phyloP scores from a whole-genome alignment of 2,113 vertebrate genomes.

The Pseudolaguvia tuberculata region DNA sequence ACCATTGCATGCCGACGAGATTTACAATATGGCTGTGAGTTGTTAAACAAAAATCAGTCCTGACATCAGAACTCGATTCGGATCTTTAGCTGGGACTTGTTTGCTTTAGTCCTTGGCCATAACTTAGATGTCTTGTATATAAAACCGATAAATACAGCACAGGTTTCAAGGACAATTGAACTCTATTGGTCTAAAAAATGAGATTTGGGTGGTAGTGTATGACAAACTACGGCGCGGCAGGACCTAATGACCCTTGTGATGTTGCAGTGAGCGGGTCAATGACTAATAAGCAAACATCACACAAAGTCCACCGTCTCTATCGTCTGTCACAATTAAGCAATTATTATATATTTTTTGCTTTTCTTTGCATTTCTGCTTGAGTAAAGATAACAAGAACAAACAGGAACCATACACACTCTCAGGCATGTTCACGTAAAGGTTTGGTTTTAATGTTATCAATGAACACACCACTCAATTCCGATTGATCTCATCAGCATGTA shows the following conservation, averaged over 20 bases:
- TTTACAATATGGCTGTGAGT: not conserved
- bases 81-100: not conserved
- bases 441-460: not conserved
- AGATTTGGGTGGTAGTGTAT: constrained; percentile 53
- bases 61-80: not conserved
- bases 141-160: constrained; percentile 34
- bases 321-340: constrained; percentile 52
- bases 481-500: not conserved
- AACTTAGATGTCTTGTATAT: constrained; percentile 41
- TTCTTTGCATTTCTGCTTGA: constrained; percentile 2
- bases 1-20: not conserved
- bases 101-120: constrained; percentile 8
- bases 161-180: constrained; percentile 61
- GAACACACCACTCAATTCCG: not conserved
- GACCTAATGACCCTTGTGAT: constrained; percentile 60
- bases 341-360: constrained; percentile 7
- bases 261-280: constrained; percentile 52
- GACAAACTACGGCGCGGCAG: constrained; percentile 47
- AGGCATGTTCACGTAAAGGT: not conserved
- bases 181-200: constrained; percentile 52
- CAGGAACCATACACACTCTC: not conserved
- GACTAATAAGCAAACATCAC: constrained; percentile 57
- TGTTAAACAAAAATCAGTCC: constrained; percentile 14
- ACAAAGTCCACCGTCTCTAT: constrained; percentile 40
- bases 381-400: not conserved